Base-by-base conservation (phyloP, 2,888 invertebrate genomes). In the Pollenia griseotomentosa region DNA sequence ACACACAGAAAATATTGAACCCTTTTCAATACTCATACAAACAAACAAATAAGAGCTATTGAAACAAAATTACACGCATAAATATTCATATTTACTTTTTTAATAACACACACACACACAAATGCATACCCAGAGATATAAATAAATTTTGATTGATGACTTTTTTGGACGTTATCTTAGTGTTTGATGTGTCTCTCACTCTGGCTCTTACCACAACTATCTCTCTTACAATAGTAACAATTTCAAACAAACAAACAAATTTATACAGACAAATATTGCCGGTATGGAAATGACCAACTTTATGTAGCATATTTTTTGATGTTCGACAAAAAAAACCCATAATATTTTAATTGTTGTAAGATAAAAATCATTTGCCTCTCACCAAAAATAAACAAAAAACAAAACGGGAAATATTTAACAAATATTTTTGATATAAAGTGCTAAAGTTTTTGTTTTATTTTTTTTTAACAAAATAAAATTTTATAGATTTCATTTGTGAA, bases 141-240 rank as follows among this genome's bases (percentile, higher is more conserved):
- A 65, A 74, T 65, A 77, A 85, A 83, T 87, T 87, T 84, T 87
- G 87, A 87, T 87, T 87, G 87, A 87, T 87, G 87, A 87, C 87
- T 84, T 82, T 87, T 87, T 87, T 81, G 81, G 81, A 74, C 84
- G 77, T 84, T 87, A 87, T 87, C 87, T 87, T 84, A 75, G 73
- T 74, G 70, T 84, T 78, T 84, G 87, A 84, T 87, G 63, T 83
- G 77, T 81, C 68, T 70, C 77, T 33, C 33, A 33, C 6, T 33
- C 4, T 33, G 33, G 4, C 33, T 75, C 55, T 59, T 51, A 16
- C 59, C 55, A 63, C 44, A 19, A 33, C 63, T 71, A 63, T 53
- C 71, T 80, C 78, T 74, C 63, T 78, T 73, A 46, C 46, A 63
- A 63, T 61, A n/a, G 44, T 23, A 53, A 33, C 55, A 53, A 44